Percentiles rank a stretch among this genome's conserved stretches.
Evolutionary conservation across 2,113 vertebrate species (phyloP).

Genomic region (Pitta sordida): DNA sequence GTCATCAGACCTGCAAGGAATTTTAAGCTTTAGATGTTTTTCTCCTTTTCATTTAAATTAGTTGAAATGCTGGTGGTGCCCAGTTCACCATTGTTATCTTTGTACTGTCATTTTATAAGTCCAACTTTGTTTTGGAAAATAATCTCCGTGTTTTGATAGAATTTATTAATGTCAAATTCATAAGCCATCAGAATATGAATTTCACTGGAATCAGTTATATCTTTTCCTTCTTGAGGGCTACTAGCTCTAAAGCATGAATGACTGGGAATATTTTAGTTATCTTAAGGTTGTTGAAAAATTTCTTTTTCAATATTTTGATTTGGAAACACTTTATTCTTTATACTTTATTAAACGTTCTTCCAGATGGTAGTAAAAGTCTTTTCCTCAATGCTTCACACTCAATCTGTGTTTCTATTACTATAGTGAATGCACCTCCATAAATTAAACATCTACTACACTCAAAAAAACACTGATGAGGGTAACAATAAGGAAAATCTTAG

Average conservation of each 20-base stretch:
- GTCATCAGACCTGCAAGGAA: not conserved
- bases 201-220: not conserved
- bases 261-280: not conserved
- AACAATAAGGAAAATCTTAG: not conserved
- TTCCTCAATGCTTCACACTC: not conserved
- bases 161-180: not conserved
- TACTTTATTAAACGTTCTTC: not conserved
- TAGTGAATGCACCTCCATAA: not conserved
- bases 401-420: not conserved
- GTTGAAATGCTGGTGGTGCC: fast-evolving
- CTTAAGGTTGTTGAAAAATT: not conserved
- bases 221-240: not conserved
- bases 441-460: not conserved
- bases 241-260: not conserved
- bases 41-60: not conserved
- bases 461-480: not conserved
- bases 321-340: not conserved
- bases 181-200: not conserved
- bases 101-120: not conserved
- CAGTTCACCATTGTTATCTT: not conserved
- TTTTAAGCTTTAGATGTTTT: not conserved
- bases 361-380: not conserved
- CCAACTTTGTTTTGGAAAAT: not conserved
- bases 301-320: not conserved
- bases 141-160: not conserved